phyloP scores from a whole-genome alignment of 2,888 invertebrate genomes.

The Orchesellides sinensis region DNA sequence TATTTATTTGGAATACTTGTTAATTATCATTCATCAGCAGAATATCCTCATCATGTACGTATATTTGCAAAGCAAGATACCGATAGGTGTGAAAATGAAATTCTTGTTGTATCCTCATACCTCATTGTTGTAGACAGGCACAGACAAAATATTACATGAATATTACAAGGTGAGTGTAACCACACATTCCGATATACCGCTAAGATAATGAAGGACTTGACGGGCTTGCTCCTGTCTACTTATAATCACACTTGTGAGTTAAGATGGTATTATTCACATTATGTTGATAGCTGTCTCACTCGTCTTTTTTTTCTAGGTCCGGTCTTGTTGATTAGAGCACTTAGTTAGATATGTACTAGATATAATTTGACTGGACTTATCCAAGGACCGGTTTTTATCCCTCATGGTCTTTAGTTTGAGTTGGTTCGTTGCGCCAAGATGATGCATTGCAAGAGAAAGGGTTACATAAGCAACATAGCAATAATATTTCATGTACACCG shows the following conservation, averaged over 20 bases:
- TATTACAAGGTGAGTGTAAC: conserved; percentile 18
- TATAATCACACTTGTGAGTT: conserved; percentile 61
- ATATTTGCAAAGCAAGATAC: not conserved
- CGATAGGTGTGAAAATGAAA: conserved; percentile 59
- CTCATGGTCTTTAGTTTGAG: not conserved
- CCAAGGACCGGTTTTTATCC: conserved; percentile 58
- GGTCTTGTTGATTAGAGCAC: conserved; percentile 60
- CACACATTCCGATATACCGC: conserved; percentile 39
- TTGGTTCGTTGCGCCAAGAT: conserved; percentile 11
- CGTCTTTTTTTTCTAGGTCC: conserved; percentile 44
- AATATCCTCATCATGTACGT: no score
- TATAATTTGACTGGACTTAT: conserved; percentile 62
- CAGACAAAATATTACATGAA: conserved; percentile 27
- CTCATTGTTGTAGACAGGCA: not conserved
- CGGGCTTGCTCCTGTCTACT: conserved; percentile 48
- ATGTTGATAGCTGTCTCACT: conserved; percentile 61
- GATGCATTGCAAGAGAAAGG: conserved; percentile 35
- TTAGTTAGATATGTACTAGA: conserved; percentile 30
- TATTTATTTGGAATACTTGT: conserved; percentile 36
- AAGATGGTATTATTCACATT: conserved; percentile 61
- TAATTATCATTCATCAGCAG: conserved; percentile 39
- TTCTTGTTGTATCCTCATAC: conserved; percentile 11
- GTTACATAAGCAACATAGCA: not conserved
- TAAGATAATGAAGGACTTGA: conserved; percentile 49
- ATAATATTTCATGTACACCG: not conserved